phyloP scores from a whole-genome alignment of 1,140 invertebrate genomes.

The Calliopsis andreniformis region DNA sequence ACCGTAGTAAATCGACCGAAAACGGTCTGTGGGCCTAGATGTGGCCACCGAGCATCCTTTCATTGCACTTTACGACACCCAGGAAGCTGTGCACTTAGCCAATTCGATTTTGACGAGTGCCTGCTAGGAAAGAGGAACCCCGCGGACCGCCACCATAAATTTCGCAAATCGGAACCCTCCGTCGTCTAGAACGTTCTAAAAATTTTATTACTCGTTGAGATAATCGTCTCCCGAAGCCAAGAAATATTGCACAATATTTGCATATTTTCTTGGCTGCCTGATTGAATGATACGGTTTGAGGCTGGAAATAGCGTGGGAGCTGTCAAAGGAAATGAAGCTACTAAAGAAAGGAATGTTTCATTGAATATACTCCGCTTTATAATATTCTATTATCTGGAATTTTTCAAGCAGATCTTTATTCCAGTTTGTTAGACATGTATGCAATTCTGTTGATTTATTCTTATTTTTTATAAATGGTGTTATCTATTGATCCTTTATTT shows the following conservation, averaged over 20 bases:
- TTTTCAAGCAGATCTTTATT: no score
- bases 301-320: no score
- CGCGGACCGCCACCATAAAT: slow-evolving; percentile 60
- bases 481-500: no score
- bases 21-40: slow-evolving; percentile 44
- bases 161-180: slow-evolving; percentile 54
- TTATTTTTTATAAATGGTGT: no score
- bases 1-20: slow-evolving; percentile 30
- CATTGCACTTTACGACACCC: slow-evolving; percentile 33
- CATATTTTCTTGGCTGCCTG: no score
- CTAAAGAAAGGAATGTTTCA: no score
- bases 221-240: not conserved
- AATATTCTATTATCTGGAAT: no score
- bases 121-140: not conserved
- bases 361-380: no score
- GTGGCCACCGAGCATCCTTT: slow-evolving; percentile 49
- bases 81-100: slow-evolving; percentile 60
- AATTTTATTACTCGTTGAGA: slow-evolving; percentile 1
- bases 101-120: slow-evolving; percentile 55
- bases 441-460: no score
- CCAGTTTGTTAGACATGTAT: no score
- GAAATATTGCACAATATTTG: not conserved
- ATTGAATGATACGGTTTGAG: no score
- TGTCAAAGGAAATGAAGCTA: no score
- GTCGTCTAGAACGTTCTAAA: not conserved